Evolutionary conservation across 2,113 vertebrate genomes (phyloP), one percentile per base, ranked within the genome.

Genomic region (Pongo abelii): DNA sequence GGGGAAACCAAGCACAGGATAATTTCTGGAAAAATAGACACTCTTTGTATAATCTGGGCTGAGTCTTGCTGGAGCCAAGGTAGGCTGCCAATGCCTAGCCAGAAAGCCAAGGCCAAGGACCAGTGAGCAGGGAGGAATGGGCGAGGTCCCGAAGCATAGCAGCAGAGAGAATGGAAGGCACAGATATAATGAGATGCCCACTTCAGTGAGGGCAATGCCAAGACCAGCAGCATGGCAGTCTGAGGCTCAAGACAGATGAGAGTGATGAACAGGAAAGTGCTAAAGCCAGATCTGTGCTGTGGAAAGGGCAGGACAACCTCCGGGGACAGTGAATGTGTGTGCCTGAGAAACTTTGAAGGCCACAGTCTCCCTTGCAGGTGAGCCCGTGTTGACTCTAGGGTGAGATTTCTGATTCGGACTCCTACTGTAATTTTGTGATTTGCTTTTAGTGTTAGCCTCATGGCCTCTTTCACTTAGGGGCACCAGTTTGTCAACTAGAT

Each of bases 141-240:
- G 16, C 32, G 9, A 38, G n/a, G 38, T 38, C 48, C 23, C 25
- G 43, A n/a, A 16, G 22, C 40, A 43, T 69, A 3, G 30, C 2
- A 30, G 22, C 35, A 35, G 8, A 79, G 50, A 69, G 27, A 40
- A 57, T 23, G 61, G 81, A 48, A 95, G 55, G 35, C 55, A 13
- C 70, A 8, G 8, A 1, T 25, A 20, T 52, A 17, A 57, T 8
- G 52, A 86, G 48, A 35, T 25, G 27, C n/a, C n/a, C 30, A 8
- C 57, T 18, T 14, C 35, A 48, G 2, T 6, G 35, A 78, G 57
- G 38, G 38, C 27, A 30, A 0, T 0, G 14, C 84, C 0, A 0
- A 43, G 32, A 32, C 12, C 69, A 50, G 27, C 43, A 38, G 0
- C 35, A 52, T 52, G 16, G 70, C 67, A 9, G 32, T 43, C 79